These are phyloP conservation scores for Morone saxatilis DNA, from an alignment of 2,113 vertebrate species.

Conservation along the genomic window DNA sequence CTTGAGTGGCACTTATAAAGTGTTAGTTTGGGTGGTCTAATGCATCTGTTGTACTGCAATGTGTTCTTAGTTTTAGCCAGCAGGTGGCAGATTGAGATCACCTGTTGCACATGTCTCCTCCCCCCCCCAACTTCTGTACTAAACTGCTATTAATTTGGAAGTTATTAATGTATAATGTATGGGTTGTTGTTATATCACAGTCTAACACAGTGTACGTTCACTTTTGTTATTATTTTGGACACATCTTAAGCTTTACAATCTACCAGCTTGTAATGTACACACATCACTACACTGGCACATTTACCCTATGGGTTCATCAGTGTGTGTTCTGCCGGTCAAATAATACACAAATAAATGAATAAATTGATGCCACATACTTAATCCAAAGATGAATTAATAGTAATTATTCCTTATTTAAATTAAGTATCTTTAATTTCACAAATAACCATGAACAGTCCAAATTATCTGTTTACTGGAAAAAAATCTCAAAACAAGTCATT, in stretches of 20 bases:
- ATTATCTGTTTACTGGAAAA: background rate
- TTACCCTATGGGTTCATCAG: background rate
- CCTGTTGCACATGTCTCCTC: slow-evolving; percentile 17
- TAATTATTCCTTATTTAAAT: background rate
- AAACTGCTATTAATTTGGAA: background rate
- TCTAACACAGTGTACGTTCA: too few species aligned
- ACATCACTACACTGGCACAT: background rate
- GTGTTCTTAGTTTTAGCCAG: slow-evolving; percentile 45
- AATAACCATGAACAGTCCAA: background rate
- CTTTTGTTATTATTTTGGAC: background rate
- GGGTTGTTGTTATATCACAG: background rate
- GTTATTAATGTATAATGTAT: background rate
- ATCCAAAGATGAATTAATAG: background rate
- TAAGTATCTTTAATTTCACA: background rate
- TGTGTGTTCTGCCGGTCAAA: background rate
- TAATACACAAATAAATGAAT: background rate
- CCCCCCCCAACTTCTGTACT: background rate
- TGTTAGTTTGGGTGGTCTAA: background rate
- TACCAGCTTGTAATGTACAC: background rate
- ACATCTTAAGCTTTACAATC: background rate
- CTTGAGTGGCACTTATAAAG: background rate
- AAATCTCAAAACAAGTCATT: background rate
- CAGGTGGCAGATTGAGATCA: slow-evolving; percentile 68
- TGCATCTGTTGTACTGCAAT: background rate
- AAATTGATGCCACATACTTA: background rate